phyloP scores from a whole-genome alignment of 2,113 vertebrate genomes.

The Paraplagusia blochii region DNA sequence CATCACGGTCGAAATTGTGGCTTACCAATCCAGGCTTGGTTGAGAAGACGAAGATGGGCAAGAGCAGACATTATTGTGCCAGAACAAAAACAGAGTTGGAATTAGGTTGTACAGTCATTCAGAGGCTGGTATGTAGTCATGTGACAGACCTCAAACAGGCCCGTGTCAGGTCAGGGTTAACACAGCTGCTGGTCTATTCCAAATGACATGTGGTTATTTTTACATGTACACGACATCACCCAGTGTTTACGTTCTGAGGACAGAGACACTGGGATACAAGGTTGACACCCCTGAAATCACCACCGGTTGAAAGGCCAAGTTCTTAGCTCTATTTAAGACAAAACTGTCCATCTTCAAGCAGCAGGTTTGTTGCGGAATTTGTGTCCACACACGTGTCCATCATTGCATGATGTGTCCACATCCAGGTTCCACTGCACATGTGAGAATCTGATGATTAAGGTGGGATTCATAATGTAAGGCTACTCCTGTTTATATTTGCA shows the following conservation, averaged over 20 bases:
- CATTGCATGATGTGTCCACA: too few relatives aligned
- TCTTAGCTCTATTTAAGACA: too few relatives aligned
- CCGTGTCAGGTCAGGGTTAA: slow-evolving; percentile 9
- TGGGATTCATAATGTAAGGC: too few relatives aligned
- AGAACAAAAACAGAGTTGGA: slow-evolving; percentile 66
- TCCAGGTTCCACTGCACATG: too few relatives aligned
- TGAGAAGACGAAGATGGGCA: slow-evolving; percentile 40
- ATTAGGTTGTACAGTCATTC: slow-evolving; percentile 58
- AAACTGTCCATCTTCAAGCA: too few relatives aligned
- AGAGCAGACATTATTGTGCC: slow-evolving; percentile 50
- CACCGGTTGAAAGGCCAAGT: background rate
- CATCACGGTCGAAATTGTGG: slow-evolving; percentile 57
- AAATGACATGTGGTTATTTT: slow-evolving; percentile 2
- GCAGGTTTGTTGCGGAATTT: too few relatives aligned
- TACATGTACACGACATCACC: background rate
- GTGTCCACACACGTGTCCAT: too few relatives aligned
- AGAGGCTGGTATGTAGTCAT: slow-evolving; percentile 28
- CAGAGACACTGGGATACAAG: background rate
- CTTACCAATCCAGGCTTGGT: slow-evolving; percentile 76
- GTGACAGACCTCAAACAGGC: slow-evolving; percentile 31
- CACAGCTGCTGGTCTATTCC: slow-evolving; percentile 35
- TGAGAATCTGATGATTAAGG: too few relatives aligned
- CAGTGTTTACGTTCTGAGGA: background rate
- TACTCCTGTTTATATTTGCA: too few relatives aligned
- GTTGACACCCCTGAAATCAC: background rate